Evolutionary conservation across 2,888 invertebrate species (phyloP).

Genomic region (Onchidella celtica): DNA sequence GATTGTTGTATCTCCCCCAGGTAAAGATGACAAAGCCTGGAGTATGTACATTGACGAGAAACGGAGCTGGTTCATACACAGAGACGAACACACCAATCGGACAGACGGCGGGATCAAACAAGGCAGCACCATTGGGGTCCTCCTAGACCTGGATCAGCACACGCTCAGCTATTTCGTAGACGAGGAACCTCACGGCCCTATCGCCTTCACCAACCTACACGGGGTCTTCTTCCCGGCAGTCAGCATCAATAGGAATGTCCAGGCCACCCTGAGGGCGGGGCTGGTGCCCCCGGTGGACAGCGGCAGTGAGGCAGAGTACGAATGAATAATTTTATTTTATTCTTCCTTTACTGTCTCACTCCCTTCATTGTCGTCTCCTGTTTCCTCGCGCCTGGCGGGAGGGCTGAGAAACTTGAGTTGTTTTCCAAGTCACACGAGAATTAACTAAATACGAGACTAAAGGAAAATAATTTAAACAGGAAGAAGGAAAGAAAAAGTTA

Average conservation of each 20-base stretch:
- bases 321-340: neutral
- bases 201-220: constrained; percentile 90
- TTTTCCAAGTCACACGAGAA: too few relatives aligned
- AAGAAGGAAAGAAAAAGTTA: too few relatives aligned
- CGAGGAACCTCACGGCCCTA: constrained; percentile 94
- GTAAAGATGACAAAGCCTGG: constrained; percentile 98
- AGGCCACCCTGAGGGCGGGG: constrained; percentile 95
- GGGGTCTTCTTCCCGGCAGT: constrained; percentile 99
- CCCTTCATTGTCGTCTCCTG: too few relatives aligned
- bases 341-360: too few relatives aligned
- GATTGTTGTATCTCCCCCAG: constrained; percentile 82
- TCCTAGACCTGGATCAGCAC: constrained; percentile 94
- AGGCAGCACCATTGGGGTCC: constrained; percentile 93
- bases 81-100: constrained; percentile 94
- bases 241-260: constrained; percentile 96
- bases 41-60: constrained; percentile 97
- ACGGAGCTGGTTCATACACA: constrained; percentile 98
- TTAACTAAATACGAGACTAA: too few relatives aligned
- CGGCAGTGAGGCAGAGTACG: constrained; percentile 24
- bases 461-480: too few relatives aligned
- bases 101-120: constrained; percentile 92
- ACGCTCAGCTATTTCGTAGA: constrained; percentile 96
- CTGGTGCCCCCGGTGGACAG: constrained; percentile 88
- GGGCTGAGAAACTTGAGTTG: too few relatives aligned
- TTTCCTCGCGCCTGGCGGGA: too few relatives aligned